phyloP scores from a whole-genome alignment of 2,797 vertebrate species.

The Lemur catta region DNA sequence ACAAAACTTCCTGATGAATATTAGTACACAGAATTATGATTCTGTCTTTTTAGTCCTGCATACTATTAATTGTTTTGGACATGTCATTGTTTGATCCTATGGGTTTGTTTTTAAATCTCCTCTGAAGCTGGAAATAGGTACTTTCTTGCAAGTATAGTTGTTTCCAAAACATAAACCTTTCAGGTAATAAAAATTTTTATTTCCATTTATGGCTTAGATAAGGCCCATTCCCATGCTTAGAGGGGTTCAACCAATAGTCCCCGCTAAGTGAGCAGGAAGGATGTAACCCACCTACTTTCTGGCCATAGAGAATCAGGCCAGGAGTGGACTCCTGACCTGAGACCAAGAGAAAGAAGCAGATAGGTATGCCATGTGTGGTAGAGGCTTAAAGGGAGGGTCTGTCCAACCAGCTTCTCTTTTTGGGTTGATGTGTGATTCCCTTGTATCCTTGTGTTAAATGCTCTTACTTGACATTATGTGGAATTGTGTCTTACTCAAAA shows the following conservation, averaged over 20 bases:
- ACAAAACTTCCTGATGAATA: background rate
- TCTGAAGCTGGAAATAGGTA: background rate
- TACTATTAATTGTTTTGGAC: background rate
- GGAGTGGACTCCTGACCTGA: background rate
- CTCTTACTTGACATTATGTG: background rate
- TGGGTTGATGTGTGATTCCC: background rate
- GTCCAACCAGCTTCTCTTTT: background rate
- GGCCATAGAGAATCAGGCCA: background rate
- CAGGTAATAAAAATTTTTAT: background rate
- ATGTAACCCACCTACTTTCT: background rate
- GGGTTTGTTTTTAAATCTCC: background rate
- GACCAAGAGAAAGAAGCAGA: background rate
- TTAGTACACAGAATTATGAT: background rate
- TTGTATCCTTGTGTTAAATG: background rate
- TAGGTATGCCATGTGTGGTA: fast-evolving
- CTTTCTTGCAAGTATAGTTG: background rate
- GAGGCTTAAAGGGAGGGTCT: background rate
- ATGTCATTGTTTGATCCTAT: background rate
- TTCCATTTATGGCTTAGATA: background rate
- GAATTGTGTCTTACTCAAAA: background rate
- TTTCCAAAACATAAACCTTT: background rate
- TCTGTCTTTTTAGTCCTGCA: background rate
- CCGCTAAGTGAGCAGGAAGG: background rate
- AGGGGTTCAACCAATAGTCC: background rate
- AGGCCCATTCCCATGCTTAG: background rate